Conservation (phyloP, 1,140 invertebrate species). For the Cryptotermes secundus region DNA sequence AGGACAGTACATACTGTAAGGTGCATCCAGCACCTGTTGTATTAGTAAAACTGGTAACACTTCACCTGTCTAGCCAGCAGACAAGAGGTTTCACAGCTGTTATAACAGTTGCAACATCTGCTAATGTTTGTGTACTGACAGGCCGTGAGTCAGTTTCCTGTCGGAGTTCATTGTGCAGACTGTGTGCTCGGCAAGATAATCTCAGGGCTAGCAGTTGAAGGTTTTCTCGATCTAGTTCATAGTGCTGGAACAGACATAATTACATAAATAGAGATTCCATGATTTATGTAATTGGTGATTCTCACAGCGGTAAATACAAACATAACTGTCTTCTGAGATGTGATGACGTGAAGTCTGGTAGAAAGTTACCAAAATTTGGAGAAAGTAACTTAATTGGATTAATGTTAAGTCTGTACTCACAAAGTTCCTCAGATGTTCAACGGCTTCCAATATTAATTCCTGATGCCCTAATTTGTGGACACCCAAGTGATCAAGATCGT, state of each 20-base stretch:
- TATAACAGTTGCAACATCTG: slow-evolving; percentile 80
- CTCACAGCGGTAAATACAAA: too few species aligned
- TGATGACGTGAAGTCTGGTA: too few species aligned
- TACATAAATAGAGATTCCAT: too few species aligned
- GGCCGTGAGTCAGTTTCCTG: slow-evolving; percentile 61
- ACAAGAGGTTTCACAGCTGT: slow-evolving; percentile 81
- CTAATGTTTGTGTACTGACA: slow-evolving; percentile 78
- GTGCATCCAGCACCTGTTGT: too few species aligned
- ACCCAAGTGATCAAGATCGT: slow-evolving; percentile 84
- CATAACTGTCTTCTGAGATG: too few species aligned
- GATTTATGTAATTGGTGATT: too few species aligned
- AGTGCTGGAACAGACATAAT: slow-evolving; percentile 65
- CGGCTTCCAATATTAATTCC: slow-evolving; percentile 86
- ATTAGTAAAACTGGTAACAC: neutral
- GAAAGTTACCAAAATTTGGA: too few species aligned
- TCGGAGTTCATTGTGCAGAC: slow-evolving; percentile 71
- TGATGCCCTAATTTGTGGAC: slow-evolving; percentile 87
- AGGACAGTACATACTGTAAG: too few species aligned
- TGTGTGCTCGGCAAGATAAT: slow-evolving; percentile 78
- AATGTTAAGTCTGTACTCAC: slow-evolving; percentile 56
- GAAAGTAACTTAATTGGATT: too few species aligned
- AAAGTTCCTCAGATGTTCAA: slow-evolving; percentile 84
- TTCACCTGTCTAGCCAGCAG: slow-evolving; percentile 79
- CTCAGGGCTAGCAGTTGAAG: slow-evolving; percentile 83
- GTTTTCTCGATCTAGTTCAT: slow-evolving; percentile 87